Base-by-base conservation (phyloP, 2,888 invertebrate species). In the Hyppa rectilinea region DNA sequence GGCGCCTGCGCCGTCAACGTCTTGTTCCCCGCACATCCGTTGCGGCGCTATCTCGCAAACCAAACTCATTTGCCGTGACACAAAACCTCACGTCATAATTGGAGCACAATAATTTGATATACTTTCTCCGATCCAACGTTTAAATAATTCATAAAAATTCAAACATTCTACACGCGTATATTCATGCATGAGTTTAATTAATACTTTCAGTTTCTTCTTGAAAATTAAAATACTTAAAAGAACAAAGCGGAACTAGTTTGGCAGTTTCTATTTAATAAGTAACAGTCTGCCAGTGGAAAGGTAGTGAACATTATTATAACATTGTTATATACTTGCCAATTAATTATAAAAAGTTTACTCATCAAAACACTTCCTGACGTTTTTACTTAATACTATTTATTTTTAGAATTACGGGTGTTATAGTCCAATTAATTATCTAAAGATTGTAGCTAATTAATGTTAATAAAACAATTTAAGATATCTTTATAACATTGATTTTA, bases 61-160 rank as follows among this genome's bases (percentile, higher is more conserved):
- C 83, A 87, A 89, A 88, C 85, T 88, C 87, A 89, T 87, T 88
- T 83, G 87, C 81, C 88, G 89, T 91, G 90, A 90, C 91, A 90
- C 80, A 85, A 89, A 89, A 89, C 89, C 84, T 87, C 90, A 87
- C 90, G 90, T 89, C 90, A 92, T 92, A 94, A 94, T 93, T 93
- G 88, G 94, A 93, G 92, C 93, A 94, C 87, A 94, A 93, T 94
- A 91, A 93, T 93, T 92, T 91, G 89, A 90, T 89, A 89, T 89
- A 94, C 94, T 94, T 94, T 94, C 94, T 90, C 93, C 87, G 78
- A 87, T 88, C 81, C 79, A 84, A 88, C 87, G 82, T 89, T 88
- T 87, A 89, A 92, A 89, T 89, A 90, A 92, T 92, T 90, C 91
- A 90, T 91, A 91, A 90, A 89, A 91, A 88, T 89, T 85, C 84